phyloP scores from a whole-genome alignment of 2,113 vertebrate species.

The Gobius niger region DNA sequence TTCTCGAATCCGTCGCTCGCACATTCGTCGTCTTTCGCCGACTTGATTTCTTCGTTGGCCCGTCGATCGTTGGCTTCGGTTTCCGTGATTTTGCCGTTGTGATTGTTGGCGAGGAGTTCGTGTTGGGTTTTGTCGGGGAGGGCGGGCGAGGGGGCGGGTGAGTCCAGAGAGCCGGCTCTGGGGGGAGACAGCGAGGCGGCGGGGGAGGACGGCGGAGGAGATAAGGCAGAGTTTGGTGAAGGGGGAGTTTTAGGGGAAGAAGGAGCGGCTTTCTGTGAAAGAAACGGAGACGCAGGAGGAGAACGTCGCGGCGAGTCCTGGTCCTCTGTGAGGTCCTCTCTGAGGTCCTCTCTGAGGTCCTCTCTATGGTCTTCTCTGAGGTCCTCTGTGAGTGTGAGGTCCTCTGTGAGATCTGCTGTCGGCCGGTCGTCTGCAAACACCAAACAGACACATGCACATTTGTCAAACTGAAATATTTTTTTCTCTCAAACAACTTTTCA shows the following conservation, averaged over 20 bases:
- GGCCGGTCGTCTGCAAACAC: constrained; percentile 33
- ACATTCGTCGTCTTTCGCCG: not conserved
- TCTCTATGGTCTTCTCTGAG: no score
- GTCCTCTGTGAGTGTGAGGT: no score
- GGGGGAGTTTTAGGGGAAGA: not conserved
- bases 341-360: no score
- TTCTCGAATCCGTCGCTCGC: not conserved
- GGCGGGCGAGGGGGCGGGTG: not conserved
- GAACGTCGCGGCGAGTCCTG: not conserved
- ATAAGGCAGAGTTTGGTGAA: constrained; percentile 12
- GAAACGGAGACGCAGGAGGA: not conserved
- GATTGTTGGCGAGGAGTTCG: not conserved
- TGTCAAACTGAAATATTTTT: no score
- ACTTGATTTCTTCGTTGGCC: not conserved
- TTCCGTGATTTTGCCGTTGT: not conserved
- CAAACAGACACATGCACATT: constrained; percentile 14
- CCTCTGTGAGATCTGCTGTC: not conserved
- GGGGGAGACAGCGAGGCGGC: not conserved
- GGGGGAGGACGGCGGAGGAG: not conserved
- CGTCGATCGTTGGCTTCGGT: not conserved
- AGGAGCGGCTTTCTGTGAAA: constrained; percentile 1
- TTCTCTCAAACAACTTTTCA: no score
- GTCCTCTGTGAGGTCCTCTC: no score
- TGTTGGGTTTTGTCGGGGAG: constrained; percentile 1
- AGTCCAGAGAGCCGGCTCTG: constrained; percentile 28